Conservation (phyloP, 2,888 invertebrate genomes). For the Coecobrya sp. region DNA sequence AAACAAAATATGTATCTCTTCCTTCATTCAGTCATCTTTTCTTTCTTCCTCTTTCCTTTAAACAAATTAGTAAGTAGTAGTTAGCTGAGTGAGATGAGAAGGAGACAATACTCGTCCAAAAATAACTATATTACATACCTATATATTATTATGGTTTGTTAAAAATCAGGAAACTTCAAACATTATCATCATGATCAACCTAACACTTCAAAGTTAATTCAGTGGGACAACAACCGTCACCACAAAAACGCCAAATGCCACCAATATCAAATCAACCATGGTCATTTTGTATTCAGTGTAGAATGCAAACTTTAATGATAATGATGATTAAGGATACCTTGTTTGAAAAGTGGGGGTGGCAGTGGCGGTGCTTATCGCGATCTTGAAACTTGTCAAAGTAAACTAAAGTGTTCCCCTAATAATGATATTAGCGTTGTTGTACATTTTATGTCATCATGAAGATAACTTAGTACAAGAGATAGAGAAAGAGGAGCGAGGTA, state of each 20-base stretch:
- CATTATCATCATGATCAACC: conserved; percentile 14
- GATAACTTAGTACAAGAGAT: not conserved
- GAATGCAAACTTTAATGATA: not conserved
- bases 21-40: conserved; percentile 26
- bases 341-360: not conserved
- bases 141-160: too few species aligned
- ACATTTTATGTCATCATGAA: not conserved
- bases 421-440: not conserved
- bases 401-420: not conserved
- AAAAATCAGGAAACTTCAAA: conserved; percentile 62
- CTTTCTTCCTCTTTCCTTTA: conserved; percentile 27
- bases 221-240: conserved; percentile 19
- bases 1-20: not conserved
- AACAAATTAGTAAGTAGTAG: not conserved
- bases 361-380: conserved; percentile 23
- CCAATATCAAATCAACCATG: not conserved
- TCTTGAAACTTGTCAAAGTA: conserved; percentile 55
- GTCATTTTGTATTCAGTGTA: not conserved
- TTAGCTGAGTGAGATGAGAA: not conserved
- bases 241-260: conserved; percentile 35
- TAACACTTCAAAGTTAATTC: conserved; percentile 16
- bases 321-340: conserved; percentile 21
- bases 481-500: conserved; percentile 2
- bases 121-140: conserved; percentile 50
- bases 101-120: conserved; percentile 22